Evolutionary conservation across 2,113 vertebrate species (phyloP).

Genomic region (Macheiramphus alcinus): DNA sequence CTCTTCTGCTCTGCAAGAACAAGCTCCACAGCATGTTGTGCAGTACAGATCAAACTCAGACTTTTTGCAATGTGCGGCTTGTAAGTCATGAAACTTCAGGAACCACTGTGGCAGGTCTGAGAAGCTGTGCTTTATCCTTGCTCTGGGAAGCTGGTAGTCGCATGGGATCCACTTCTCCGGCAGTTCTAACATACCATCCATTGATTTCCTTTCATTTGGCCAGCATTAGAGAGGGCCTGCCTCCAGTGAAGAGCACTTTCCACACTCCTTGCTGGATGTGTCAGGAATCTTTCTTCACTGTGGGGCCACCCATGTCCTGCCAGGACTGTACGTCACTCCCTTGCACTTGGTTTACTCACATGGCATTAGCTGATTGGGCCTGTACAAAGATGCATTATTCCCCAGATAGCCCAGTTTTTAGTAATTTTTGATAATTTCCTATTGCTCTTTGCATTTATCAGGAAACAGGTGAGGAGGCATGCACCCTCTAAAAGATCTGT

Average conservation of each 20-base stretch:
- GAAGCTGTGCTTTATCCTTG: neutral
- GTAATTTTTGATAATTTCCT: neutral
- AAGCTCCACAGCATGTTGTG: neutral
- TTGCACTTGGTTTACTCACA: neutral
- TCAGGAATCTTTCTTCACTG: neutral
- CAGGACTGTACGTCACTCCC: neutral
- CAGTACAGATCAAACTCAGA: neutral
- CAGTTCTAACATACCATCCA: neutral
- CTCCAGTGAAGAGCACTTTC: neutral
- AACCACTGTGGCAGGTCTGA: neutral
- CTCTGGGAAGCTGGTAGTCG: neutral
- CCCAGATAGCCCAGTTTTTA: neutral
- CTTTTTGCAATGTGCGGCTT: neutral
- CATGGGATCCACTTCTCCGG: neutral
- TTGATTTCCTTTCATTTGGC: neutral
- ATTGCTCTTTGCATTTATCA: neutral
- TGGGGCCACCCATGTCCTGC: accelerated
- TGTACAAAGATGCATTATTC: neutral
- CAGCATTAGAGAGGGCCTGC: neutral
- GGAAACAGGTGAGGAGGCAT: neutral
- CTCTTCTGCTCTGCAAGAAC: neutral
- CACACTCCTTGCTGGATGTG: neutral
- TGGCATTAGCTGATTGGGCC: neutral
- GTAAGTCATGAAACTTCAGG: neutral
- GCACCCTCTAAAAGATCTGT: neutral